Percentiles rank a stretch among this genome's conserved stretches.
Conservation (phyloP, 2,113 vertebrate species). For the Protobothrops flavoviridis region DNA sequence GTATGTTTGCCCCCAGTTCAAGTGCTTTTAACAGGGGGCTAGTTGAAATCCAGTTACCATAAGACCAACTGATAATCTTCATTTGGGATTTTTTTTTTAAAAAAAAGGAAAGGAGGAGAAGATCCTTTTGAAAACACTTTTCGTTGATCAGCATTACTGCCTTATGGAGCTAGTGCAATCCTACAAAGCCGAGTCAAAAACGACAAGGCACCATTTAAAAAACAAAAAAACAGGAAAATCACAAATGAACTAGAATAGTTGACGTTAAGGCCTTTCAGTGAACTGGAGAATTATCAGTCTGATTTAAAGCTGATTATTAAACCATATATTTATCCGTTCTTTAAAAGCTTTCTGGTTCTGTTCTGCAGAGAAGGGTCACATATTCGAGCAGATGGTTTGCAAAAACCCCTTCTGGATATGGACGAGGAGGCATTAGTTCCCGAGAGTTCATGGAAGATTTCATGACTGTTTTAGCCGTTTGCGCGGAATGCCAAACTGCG, state of each 20-base stretch:
- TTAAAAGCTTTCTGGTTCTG: slow-evolving; percentile 77
- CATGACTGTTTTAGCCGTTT: slow-evolving; percentile 98
- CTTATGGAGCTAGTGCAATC: slow-evolving; percentile 98
- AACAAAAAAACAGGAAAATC: slow-evolving; percentile 64
- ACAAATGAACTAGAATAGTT: slow-evolving; percentile 83
- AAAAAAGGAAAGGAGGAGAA: slow-evolving; percentile 57
- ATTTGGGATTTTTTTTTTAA: slow-evolving; percentile 55
- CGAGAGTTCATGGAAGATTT: slow-evolving; percentile 76
- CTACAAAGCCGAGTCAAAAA: slow-evolving; percentile 92
- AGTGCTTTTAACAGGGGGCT: slow-evolving; percentile 66
- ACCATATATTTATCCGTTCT: slow-evolving; percentile 82
- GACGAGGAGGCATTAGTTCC: slow-evolving; percentile 77
- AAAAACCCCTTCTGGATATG: slow-evolving; percentile 80
- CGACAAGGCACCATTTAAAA: slow-evolving; percentile 92
- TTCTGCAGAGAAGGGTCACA: slow-evolving; percentile 73
- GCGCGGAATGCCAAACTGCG: slow-evolving; percentile 93
- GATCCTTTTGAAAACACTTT: slow-evolving; percentile 76
- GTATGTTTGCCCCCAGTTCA: slow-evolving; percentile 52
- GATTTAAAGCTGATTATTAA: slow-evolving; percentile 87
- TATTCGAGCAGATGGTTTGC: slow-evolving; percentile 73
- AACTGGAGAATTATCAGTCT: slow-evolving; percentile 83
- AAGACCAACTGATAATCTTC: slow-evolving; percentile 69
- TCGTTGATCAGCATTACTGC: slow-evolving; percentile 81
- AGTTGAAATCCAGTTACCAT: slow-evolving; percentile 70
- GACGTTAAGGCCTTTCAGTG: slow-evolving; percentile 95